Evolutionary conservation across 2,888 invertebrate species (phyloP).

Genomic region (Agriopis marginaria): DNA sequence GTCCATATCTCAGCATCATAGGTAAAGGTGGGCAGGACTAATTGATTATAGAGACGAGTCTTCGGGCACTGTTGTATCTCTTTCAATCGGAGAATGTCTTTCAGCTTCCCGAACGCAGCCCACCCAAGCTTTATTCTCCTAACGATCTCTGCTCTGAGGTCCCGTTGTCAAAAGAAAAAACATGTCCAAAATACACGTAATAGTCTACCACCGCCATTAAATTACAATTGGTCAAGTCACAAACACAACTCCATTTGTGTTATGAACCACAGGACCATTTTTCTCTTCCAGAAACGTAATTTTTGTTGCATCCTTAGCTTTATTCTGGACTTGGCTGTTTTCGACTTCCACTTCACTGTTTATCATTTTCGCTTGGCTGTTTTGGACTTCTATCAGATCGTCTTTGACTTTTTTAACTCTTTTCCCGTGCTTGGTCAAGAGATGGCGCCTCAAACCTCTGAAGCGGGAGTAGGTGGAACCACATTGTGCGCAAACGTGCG

Average conservation of each 20-base stretch:
- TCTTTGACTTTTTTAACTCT: slow-evolving; percentile 35
- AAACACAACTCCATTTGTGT: background rate
- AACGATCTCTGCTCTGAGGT: too few relatives aligned
- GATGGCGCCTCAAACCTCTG: slow-evolving; percentile 68
- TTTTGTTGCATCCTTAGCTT: background rate
- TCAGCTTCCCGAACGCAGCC: too few relatives aligned
- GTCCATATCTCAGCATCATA: too few relatives aligned
- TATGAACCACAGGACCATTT: background rate
- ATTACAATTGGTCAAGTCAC: background rate
- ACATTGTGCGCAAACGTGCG: slow-evolving; percentile 65
- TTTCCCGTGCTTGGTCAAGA: slow-evolving; percentile 65
- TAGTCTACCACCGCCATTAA: too few relatives aligned
- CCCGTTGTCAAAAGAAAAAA: background rate
- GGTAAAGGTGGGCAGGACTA: too few relatives aligned
- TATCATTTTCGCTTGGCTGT: background rate
- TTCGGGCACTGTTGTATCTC: too few relatives aligned
- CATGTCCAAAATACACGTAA: too few relatives aligned
- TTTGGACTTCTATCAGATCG: slow-evolving; percentile 25
- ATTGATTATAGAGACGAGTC: too few relatives aligned
- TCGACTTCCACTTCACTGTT: background rate
- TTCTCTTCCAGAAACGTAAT: background rate
- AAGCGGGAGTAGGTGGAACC: slow-evolving; percentile 68
- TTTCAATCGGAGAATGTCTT: too few relatives aligned
- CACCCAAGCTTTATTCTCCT: too few relatives aligned
- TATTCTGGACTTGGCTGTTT: background rate